Evolutionary conservation across 2,888 invertebrate genomes (phyloP), one percentile per base, ranked within the genome.

Genomic region (Apocheima hispidaria): DNA sequence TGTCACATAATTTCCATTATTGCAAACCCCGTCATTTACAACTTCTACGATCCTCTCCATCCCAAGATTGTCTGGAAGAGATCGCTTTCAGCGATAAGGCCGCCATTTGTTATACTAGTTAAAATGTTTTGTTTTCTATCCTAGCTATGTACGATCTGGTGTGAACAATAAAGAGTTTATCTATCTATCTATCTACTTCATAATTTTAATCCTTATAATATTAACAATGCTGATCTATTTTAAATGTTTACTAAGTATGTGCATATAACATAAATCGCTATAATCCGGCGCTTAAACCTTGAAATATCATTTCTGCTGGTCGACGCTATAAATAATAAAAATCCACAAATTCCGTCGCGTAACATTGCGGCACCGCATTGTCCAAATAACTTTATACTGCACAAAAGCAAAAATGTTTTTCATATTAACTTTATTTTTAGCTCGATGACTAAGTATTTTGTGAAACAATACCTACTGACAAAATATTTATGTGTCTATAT

Each of bases 301-400:
- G 23, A 59, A 53, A 59, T 48, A 44, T 58, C 33, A 52, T 48
- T 30, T 41, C 20, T 49, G 49, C n/a, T 43, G 43, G 54, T 43
- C 41, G n/a, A 14, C 4, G 48, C 28, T 9, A 43, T 60, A 60
- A 54, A 60, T 60, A 60, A 49, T 60, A 54, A 60, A 59, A 43
- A 54, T 43, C 21, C 53, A 54, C 49, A 54, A 49, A 49, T 16
- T 35, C 30, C 40, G 14, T 14, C n/a, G 40, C 40, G 30, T 28
- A 30, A 40, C 12, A 38, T 35, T 28, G 43, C 54, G 36, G 12
- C 51, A 35, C 33, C 41, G 48, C 33, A 49, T 36, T 38, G 53
- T 43, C 10, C 48, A 49, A 60, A 54, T 60, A 60, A 60, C 16
- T 54, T 54, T 43, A 28, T 26, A 4, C 21, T 5, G 9, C 7